Conservation (phyloP, 1,140 invertebrate species). For the Drosophila lacertosa region DNA sequence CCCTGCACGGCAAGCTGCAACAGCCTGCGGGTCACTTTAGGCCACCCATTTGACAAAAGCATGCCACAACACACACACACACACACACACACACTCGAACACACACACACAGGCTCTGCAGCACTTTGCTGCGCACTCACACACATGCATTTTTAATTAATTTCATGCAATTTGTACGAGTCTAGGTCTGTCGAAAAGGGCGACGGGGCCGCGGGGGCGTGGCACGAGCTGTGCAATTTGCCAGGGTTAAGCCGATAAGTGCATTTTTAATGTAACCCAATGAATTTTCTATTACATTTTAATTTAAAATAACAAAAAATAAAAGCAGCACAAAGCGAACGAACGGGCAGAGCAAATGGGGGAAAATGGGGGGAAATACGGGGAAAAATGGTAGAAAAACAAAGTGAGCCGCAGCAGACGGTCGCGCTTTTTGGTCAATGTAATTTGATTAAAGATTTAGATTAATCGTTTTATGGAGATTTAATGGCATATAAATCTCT, state of each 20-base stretch:
- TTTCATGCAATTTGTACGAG: constrained; percentile 78
- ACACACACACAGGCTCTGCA: not conserved
- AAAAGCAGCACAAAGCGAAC: constrained; percentile 13
- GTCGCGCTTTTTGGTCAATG: constrained; percentile 41
- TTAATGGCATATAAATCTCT: constrained; percentile 68
- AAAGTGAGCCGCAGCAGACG: constrained; percentile 18
- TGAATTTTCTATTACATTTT: constrained; percentile 82
- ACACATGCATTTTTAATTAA: constrained; percentile 78
- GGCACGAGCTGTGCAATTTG: constrained; percentile 57
- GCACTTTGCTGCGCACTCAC: constrained; percentile 21
- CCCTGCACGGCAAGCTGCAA: constrained; percentile 41
- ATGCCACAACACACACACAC: constrained; percentile 50
- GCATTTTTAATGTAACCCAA: constrained; percentile 80
- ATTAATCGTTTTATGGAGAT: constrained; percentile 75
- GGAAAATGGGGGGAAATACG: no score
- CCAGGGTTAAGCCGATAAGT: constrained; percentile 78
- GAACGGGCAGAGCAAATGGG: not conserved
- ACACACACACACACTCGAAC: constrained; percentile 13
- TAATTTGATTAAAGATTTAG: constrained; percentile 80
- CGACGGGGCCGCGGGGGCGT: not conserved
- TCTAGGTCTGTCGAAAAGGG: not conserved
- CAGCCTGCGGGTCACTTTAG: constrained; percentile 73
- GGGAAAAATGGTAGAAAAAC: not conserved
- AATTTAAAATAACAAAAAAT: constrained; percentile 79
- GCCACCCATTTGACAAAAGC: constrained; percentile 76